Conservation (phyloP, 1,140 invertebrate species). For the Ceratitis capitata region DNA sequence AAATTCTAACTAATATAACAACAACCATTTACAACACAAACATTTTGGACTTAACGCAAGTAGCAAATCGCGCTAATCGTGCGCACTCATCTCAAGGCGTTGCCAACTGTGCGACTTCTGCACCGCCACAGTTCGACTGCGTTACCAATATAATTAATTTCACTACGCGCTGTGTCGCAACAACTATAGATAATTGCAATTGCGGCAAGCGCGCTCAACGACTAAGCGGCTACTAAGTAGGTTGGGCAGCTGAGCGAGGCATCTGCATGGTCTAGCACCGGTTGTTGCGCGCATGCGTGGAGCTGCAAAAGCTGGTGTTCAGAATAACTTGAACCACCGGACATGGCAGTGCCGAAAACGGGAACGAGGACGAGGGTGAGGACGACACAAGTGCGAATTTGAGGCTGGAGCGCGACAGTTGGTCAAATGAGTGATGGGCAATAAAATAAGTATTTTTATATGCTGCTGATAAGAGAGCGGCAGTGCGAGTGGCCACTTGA, state of each 20-base stretch:
- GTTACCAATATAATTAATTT: slow-evolving; percentile 23
- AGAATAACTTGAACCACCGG: neutral
- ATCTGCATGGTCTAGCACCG: neutral
- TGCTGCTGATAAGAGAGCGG: slow-evolving; percentile 31
- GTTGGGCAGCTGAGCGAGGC: neutral
- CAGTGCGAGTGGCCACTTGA: neutral
- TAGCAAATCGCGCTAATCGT: slow-evolving; percentile 14
- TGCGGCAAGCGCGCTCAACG: neutral
- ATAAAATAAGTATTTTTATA: slow-evolving; percentile 63
- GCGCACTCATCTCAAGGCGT: slow-evolving; percentile 7
- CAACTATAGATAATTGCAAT: slow-evolving; percentile 22
- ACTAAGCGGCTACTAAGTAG: neutral
- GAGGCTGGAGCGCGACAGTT: slow-evolving; percentile 35
- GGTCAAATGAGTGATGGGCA: slow-evolving; percentile 58
- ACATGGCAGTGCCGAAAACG: neutral
- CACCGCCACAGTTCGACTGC: neutral
- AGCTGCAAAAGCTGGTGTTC: neutral
- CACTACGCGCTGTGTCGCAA: neutral
- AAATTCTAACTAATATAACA: neutral
- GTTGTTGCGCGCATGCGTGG: neutral
- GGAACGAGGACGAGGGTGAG: neutral
- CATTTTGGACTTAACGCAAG: no score
- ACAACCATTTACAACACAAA: neutral
- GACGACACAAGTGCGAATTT: slow-evolving; percentile 40
- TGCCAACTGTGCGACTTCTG: slow-evolving; percentile 31